Conservation (phyloP, 2,113 vertebrate genomes). For the Capra hircus region DNA sequence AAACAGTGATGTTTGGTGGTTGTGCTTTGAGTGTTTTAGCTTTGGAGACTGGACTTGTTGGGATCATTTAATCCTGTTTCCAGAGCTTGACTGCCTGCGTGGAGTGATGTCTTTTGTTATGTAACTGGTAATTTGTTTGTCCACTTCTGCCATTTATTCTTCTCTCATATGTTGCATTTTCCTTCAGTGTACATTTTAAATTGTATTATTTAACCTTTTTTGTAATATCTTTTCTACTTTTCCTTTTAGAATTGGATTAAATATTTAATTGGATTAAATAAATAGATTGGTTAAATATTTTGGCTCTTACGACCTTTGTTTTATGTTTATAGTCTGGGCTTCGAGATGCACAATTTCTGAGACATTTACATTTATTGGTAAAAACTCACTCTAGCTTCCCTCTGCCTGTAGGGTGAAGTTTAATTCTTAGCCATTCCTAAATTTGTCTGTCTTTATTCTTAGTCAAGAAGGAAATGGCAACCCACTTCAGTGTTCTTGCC, state of each 20-base stretch:
- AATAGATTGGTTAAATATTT: not conserved
- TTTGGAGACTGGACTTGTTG: not conserved
- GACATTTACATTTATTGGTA: not conserved
- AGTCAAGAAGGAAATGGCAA: not conserved
- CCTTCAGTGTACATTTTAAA: not conserved
- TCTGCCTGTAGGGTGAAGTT: not conserved
- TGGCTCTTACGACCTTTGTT: not conserved
- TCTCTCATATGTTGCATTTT: not conserved
- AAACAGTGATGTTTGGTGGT: not conserved
- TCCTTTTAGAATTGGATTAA: not conserved
- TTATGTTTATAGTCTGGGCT: not conserved
- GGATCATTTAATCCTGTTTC: not conserved
- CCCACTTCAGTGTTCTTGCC: no score
- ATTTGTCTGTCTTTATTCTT: not conserved
- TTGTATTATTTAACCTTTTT: not conserved
- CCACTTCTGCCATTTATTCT: not conserved
- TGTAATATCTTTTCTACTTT: not conserved
- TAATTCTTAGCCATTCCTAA: slow-evolving; percentile 13
- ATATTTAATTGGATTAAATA: not conserved
- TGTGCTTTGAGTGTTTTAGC: not conserved
- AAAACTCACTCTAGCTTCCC: not conserved
- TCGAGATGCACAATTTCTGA: not conserved
- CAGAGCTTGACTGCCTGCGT: not conserved
- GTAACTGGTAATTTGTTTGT: not conserved
- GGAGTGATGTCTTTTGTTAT: not conserved